Evolutionary conservation across 1,140 invertebrate species (phyloP), one percentile per base, ranked within the genome.

Genomic region (Scaptomyza graminum): DNA sequence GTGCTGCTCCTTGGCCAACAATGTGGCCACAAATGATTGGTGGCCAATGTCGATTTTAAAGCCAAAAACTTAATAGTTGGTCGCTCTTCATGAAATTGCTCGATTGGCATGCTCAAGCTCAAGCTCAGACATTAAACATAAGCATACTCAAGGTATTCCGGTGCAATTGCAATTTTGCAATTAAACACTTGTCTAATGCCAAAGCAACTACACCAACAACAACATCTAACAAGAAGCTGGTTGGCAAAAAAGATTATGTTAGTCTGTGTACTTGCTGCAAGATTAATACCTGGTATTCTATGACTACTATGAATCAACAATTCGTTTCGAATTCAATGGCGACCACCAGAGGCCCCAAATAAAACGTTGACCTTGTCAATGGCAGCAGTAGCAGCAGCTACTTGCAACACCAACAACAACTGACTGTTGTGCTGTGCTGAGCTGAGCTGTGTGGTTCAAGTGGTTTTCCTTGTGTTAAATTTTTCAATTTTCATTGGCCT

Each of bases 381-480:
- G 67, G 82, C 55, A 64, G 66, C 37, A 34, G 66, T 12, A 34
- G 31, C 31, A 34, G 31, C 65, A 59, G 60, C 65, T 44, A 55
- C 52, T 55, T 55, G 54, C 79, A 57, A 56, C 57, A 47, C 15
- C 63, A 9, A 49, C 56, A 18, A 49, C 39, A 31, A 41, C 55
- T 50, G 69, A 37, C 50, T 8, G 39, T 22, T 22, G 18, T 22
- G 2, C 18, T 22, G 18, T 22, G 18, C 18, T 22, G 18, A 22
- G 18, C 18, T 22, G 18, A 22, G 62, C 57, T 71, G 76, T 71
- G 76, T 56, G 39, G 39, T 57, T 79, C 69, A 55, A 88, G 83
- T 88, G 83, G 83, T 88, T 88, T 88, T 88, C 83, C 83, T 88
- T 88, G 83, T 88, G 66, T 88, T 88, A 88, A 76, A 88, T 88